phyloP scores from a whole-genome alignment of 2,113 vertebrate genomes.

The Garra rufa region DNA sequence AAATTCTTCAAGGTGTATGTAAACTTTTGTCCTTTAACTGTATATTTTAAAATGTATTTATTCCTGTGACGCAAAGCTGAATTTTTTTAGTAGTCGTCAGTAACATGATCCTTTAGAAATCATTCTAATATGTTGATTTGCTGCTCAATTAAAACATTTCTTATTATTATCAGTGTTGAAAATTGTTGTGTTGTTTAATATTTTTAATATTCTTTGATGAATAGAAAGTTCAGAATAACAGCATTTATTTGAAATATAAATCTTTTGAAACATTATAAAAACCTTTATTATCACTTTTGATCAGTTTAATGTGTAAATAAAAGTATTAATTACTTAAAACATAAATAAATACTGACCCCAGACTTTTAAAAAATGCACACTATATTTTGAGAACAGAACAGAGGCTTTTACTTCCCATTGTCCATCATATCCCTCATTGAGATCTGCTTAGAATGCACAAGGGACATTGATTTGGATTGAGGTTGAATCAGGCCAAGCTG shows the following conservation, averaged over 20 bases:
- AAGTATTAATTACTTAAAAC: too few relatives aligned
- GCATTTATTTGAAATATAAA: background rate
- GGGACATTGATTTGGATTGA: constrained; percentile 8
- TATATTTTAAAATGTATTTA: background rate
- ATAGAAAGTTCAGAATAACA: too few relatives aligned
- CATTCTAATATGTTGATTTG: background rate
- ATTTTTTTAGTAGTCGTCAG: background rate
- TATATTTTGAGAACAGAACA: background rate
- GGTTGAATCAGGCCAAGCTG: constrained; percentile 23
- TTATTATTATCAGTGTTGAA: background rate
- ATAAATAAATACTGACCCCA: too few relatives aligned
- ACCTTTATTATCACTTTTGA: background rate
- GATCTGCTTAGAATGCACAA: constrained; percentile 18
- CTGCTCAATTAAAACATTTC: background rate
- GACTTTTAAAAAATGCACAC: background rate
- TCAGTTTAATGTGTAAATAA: too few relatives aligned
- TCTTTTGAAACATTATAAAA: background rate
- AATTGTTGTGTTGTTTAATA: background rate
- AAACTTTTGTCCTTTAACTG: too few relatives aligned
- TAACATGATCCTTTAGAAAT: background rate
- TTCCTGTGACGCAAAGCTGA: background rate
- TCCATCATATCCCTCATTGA: constrained; percentile 2
- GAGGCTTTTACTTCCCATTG: background rate
- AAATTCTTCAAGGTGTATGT: too few relatives aligned
- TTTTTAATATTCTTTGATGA: background rate